phyloP scores from a whole-genome alignment of 2,797 vertebrate genomes.

The Jordanella pulchra region DNA sequence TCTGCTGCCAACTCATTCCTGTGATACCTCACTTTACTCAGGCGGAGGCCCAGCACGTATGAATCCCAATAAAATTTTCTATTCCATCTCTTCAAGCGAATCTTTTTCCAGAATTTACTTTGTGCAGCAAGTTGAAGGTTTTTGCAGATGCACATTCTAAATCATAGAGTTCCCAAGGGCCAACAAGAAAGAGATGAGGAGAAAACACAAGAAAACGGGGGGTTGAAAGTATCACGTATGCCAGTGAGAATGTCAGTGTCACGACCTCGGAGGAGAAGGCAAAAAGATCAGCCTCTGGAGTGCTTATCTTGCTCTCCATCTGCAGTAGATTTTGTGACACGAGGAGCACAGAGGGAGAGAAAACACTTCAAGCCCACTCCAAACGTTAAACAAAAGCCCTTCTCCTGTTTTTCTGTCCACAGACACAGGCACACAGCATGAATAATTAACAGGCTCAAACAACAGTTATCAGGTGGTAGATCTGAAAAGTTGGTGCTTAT shows the following conservation, averaged over 20 bases:
- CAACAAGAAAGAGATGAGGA: slow-evolving; percentile 49
- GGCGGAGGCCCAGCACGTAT: slow-evolving; percentile 22
- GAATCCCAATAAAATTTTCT: slow-evolving; percentile 17
- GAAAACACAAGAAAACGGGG: slow-evolving; percentile 47
- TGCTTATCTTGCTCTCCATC: slow-evolving; percentile 79
- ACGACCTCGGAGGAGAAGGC: slow-evolving; percentile 74
- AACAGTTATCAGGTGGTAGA: slow-evolving; percentile 48
- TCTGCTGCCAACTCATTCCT: slow-evolving; percentile 58
- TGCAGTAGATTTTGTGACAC: slow-evolving; percentile 79
- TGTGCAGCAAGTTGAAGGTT: background rate
- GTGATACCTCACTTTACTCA: slow-evolving; percentile 44
- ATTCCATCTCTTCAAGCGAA: slow-evolving; percentile 20
- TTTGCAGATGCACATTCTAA: slow-evolving; percentile 45
- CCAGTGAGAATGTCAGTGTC: slow-evolving; percentile 81
- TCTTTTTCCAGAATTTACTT: slow-evolving; percentile 30
- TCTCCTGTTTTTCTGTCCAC: slow-evolving; percentile 59
- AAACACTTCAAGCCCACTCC: slow-evolving; percentile 67
- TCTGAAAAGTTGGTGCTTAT: slow-evolving; percentile 45
- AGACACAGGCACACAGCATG: slow-evolving; percentile 54
- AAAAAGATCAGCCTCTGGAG: slow-evolving; percentile 69
- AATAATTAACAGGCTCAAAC: slow-evolving; percentile 72
- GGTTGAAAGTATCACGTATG: slow-evolving; percentile 71
- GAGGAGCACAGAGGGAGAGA: slow-evolving; percentile 66
- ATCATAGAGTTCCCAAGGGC: slow-evolving; percentile 18
- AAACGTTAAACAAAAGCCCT: slow-evolving; percentile 62